phyloP scores from a whole-genome alignment of 2,113 vertebrate species.

The Plecturocebus donacophilus region DNA sequence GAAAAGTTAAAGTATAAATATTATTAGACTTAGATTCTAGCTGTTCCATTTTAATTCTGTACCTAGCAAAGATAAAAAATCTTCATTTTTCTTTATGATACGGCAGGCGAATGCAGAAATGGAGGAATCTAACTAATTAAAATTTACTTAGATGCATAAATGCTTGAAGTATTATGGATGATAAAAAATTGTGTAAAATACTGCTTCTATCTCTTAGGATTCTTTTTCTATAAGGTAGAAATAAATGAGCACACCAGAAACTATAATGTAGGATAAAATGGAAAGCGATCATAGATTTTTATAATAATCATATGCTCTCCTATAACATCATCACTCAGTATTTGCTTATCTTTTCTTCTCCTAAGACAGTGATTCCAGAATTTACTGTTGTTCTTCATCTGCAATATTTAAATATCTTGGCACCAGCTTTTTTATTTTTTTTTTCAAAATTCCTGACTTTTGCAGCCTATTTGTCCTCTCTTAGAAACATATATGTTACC shows the following conservation, averaged over 20 bases:
- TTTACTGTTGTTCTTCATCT: background rate
- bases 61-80: background rate
- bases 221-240: background rate
- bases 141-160: background rate
- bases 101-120: background rate
- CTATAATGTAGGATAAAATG: background rate
- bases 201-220: background rate
- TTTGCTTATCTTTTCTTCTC: background rate
- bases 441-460: background rate
- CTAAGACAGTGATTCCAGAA: background rate
- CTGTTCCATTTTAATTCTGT: background rate
- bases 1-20: background rate
- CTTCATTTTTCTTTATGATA: conserved; percentile 17
- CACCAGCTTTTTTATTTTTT: background rate
- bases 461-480: background rate
- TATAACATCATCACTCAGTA: background rate
- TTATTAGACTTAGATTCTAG: background rate
- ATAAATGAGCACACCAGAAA: background rate
- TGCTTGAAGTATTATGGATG: background rate
- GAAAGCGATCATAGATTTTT: background rate
- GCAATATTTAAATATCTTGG: background rate
- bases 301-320: background rate
- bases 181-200: background rate
- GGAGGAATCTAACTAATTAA: background rate
- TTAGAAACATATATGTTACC: background rate